phyloP scores from a whole-genome alignment of 23 tunicate genomes.

The Ascidia mentula region DNA sequence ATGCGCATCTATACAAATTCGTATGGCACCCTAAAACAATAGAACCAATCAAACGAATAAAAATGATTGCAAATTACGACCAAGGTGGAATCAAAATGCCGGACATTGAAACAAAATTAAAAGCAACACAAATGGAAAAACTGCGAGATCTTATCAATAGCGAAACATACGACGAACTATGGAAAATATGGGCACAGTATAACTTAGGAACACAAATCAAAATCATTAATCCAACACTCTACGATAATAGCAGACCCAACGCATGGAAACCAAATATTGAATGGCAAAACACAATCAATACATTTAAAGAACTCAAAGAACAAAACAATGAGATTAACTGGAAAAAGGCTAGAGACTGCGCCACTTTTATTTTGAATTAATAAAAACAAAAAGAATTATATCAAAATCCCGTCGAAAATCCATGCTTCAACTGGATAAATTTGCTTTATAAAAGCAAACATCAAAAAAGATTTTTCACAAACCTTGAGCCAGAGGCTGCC shows the following conservation, averaged over 20 bases:
- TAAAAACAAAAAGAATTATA: no score
- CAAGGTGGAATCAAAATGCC: constrained; percentile 5
- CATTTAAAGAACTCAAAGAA: not conserved
- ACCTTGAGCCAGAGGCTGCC: no score
- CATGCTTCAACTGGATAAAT: no score
- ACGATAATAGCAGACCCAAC: not conserved
- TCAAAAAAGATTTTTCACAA: no score
- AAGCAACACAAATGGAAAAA: not conserved
- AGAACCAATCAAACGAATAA: constrained; percentile 3
- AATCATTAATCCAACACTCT: not conserved
- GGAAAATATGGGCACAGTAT: constrained; percentile 2
- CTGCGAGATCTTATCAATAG: not conserved
- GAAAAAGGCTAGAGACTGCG: no score
- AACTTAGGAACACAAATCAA: constrained; percentile 7
- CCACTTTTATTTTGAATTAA: no score
- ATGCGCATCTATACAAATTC: not conserved
- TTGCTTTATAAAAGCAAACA: no score
- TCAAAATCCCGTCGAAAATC: no score
- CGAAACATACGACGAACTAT: not conserved
- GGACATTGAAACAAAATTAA: not conserved
- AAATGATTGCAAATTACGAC: not conserved
- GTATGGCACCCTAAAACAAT: constrained; percentile 11
- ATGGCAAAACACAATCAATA: not conserved
- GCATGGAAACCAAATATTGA: not conserved
- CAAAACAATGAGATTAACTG: not conserved